Evolutionary conservation across 2,797 vertebrate genomes (phyloP).

Genomic region (Pipistrellus nathusii): DNA sequence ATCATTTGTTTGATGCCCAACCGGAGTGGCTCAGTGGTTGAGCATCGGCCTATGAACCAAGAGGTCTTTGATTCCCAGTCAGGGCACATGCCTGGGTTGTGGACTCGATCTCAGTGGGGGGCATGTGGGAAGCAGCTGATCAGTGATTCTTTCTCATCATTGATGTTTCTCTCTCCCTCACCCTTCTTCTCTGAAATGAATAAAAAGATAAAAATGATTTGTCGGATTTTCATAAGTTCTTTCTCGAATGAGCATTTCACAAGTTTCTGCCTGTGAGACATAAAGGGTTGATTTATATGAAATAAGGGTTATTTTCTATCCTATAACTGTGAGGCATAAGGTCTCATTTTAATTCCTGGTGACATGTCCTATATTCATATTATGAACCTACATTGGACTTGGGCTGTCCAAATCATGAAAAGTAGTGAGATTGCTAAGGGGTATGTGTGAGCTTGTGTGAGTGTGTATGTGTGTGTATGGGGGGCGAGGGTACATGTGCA

Average conservation of each 20-base stretch:
- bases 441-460: neutral
- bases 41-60: too few species aligned
- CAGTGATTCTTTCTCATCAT: too few species aligned
- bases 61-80: too few species aligned
- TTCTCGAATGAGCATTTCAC: neutral
- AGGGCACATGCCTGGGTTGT: too few species aligned
- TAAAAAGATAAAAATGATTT: neutral
- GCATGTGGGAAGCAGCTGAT: too few species aligned
- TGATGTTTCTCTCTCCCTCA: too few species aligned
- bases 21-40: too few species aligned
- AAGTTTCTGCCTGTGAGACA: neutral
- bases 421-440: neutral
- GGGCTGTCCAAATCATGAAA: neutral
- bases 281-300: neutral
- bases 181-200: neutral
- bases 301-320: neutral
- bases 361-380: neutral
- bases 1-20: neutral
- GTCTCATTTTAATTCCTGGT: neutral
- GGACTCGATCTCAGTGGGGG: too few species aligned
- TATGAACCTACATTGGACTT: neutral
- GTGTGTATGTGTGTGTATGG: neutral
- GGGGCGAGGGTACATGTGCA: neutral
- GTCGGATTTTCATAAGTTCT: neutral
- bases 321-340: neutral